Conservation (phyloP, 2,797 vertebrate species). For the Synanceia verrucosa region DNA sequence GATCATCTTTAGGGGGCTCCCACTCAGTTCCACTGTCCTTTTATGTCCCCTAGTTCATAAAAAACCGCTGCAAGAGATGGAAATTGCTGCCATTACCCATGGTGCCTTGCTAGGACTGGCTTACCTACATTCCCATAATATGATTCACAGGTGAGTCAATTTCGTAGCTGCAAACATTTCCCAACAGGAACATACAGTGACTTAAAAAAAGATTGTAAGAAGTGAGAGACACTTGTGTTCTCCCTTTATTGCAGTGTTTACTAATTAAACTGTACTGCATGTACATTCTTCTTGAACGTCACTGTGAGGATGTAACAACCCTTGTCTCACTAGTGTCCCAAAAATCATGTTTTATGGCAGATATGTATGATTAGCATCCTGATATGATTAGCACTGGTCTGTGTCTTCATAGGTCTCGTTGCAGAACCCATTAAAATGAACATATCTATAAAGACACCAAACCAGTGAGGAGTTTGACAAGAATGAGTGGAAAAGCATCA, state of each 20-base stretch:
- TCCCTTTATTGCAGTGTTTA: constrained; percentile 27
- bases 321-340: constrained; percentile 3
- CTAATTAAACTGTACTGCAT: constrained; percentile 31
- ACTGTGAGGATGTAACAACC: neutral
- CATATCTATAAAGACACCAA: neutral
- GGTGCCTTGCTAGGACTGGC: constrained; percentile 99
- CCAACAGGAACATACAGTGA: constrained; percentile 13
- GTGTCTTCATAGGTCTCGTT: neutral
- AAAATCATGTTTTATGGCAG: constrained; percentile 7
- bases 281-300: neutral
- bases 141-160: constrained; percentile 93
- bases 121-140: constrained; percentile 97
- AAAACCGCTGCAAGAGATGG: constrained; percentile 98
- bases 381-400: neutral
- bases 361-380: constrained; percentile 17
- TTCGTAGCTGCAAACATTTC: constrained; percentile 14
- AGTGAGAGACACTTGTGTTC: neutral
- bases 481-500: neutral
- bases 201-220: constrained; percentile 4
- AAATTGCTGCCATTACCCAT: constrained; percentile 99
- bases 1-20: neutral
- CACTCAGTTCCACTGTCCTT: neutral
- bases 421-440: neutral
- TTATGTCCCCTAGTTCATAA: constrained; percentile 89
- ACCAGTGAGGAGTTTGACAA: neutral